A percentile compares a stretch with the other conserved stretches of the same genome.
Conservation (phyloP, 1,140 invertebrate species). For the Medauroidea extradentata region DNA sequence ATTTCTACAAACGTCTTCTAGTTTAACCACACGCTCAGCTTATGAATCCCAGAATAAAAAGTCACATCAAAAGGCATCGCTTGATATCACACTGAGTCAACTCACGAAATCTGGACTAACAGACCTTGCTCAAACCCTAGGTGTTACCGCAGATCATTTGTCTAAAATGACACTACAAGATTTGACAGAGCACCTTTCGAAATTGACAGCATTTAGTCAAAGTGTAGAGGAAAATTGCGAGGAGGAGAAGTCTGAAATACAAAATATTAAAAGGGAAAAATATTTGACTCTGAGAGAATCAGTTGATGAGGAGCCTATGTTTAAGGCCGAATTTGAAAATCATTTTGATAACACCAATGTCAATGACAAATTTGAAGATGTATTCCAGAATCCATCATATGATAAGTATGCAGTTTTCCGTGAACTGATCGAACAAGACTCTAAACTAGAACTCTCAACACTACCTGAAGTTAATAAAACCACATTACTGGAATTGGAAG, state of each 20-base stretch:
- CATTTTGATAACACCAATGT: constrained; percentile 24
- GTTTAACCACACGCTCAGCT: constrained; percentile 23
- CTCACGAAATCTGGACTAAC: constrained; percentile 73
- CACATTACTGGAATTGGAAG: constrained; percentile 36
- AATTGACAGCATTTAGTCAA: constrained; percentile 4
- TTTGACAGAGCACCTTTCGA: constrained; percentile 49
- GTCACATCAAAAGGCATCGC: constrained; percentile 32
- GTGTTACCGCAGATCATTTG: constrained; percentile 69
- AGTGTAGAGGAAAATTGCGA: constrained; percentile 33
- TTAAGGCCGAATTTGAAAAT: constrained; percentile 54
- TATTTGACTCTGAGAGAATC: constrained; percentile 28
- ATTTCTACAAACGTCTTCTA: constrained; percentile 49
- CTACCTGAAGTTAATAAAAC: too few species aligned
- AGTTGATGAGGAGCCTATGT: constrained; percentile 39
- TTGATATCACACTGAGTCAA: constrained; percentile 76
- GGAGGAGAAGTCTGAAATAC: constrained; percentile 11
- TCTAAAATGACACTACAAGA: constrained; percentile 80
- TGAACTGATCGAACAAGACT: constrained; percentile 57
- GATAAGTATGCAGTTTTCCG: constrained; percentile 83
- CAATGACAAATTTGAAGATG: constrained; percentile 14
- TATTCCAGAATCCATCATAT: constrained; percentile 42
- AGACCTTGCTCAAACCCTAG: constrained; percentile 67
- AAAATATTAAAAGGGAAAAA: constrained; percentile 14
- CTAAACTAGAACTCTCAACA: too few species aligned
- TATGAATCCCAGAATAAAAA: constrained; percentile 22